These are phyloP conservation scores for Drepana arcuata DNA, from an alignment of 1,140 invertebrate species.

Conservation along the genomic window DNA sequence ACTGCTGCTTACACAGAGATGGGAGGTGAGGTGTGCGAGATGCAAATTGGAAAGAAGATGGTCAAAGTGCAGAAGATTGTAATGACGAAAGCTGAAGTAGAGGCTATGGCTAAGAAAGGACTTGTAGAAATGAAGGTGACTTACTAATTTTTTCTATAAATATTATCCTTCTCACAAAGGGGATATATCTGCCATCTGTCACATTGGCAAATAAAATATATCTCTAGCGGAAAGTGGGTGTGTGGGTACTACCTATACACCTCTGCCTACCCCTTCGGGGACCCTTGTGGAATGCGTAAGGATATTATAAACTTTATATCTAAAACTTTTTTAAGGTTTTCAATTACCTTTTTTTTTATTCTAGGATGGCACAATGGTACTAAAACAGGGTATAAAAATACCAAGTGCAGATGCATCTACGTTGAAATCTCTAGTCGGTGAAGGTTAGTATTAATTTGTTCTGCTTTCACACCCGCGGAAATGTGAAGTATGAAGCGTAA, in stretches of 20 bases:
- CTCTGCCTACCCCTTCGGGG: no score
- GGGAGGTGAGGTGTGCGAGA: slow-evolving; percentile 55
- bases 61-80: slow-evolving; percentile 75
- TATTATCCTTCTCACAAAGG: no score
- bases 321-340: neutral
- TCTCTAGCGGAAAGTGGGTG: no score
- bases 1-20: no score
- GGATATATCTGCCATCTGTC: no score
- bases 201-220: no score
- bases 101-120: slow-evolving; percentile 74
- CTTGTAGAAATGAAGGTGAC: slow-evolving; percentile 71
- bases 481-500: no score
- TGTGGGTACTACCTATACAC: no score
- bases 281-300: no score
- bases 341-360: neutral
- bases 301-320: no score
- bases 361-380: slow-evolving; percentile 67
- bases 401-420: slow-evolving; percentile 26
- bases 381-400: slow-evolving; percentile 64
- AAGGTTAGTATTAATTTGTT: slow-evolving; percentile 17
- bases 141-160: no score
- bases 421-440: slow-evolving; percentile 28
- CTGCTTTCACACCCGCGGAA: no score
- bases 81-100: slow-evolving; percentile 75
- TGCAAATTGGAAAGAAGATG: slow-evolving; percentile 74